Conservation (phyloP, 2,113 vertebrate species). For the Triplophysa rosa region DNA sequence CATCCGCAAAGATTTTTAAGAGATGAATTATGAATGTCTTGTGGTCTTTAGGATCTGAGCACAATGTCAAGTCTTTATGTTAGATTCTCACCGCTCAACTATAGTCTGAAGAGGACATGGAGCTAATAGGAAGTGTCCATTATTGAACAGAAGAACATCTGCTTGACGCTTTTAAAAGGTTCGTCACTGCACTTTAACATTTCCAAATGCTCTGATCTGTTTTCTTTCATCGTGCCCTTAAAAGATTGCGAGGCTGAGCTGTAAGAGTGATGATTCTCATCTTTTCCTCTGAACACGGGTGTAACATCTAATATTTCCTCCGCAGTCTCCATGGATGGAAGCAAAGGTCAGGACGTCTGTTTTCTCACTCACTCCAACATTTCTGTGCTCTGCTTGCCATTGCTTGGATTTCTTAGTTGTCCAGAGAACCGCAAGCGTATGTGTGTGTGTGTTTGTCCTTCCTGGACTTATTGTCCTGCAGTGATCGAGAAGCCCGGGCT, state of each 20-base stretch:
- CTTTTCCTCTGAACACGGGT: background rate
- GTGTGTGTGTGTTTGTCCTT: slow-evolving; percentile 24
- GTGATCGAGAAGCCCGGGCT: slow-evolving; percentile 17
- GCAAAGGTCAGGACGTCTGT: slow-evolving; percentile 39
- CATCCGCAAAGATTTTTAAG: background rate
- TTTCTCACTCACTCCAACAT: slow-evolving; percentile 15
- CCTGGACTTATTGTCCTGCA: background rate
- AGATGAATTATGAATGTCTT: background rate
- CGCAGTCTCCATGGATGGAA: background rate
- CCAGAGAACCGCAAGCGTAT: background rate
- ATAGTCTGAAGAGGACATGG: no score
- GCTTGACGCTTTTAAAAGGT: no score
- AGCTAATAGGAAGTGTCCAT: no score
- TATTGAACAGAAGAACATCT: no score
- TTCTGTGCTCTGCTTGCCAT: slow-evolving; percentile 24
- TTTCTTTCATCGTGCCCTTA: no score
- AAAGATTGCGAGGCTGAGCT: background rate
- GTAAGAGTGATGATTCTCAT: background rate
- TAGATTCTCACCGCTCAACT: no score
- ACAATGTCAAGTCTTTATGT: no score
- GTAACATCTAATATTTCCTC: background rate
- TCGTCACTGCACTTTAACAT: no score
- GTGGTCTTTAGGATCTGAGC: no score
- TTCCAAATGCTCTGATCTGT: no score
- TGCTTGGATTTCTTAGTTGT: slow-evolving; percentile 4